phyloP scores from a whole-genome alignment of 2,888 invertebrate genomes.

The Litoditis marina region DNA sequence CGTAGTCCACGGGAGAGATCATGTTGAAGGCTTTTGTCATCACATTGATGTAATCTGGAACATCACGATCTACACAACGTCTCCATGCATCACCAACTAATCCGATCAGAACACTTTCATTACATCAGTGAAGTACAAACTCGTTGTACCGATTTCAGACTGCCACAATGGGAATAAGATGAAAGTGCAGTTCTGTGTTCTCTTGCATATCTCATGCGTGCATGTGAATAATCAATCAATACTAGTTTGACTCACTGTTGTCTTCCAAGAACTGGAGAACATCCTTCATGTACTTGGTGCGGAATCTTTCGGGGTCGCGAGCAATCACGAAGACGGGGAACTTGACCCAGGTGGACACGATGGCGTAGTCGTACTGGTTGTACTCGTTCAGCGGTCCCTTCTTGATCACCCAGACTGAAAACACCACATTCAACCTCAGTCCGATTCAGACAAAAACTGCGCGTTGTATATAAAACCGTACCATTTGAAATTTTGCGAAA shows the following conservation, averaged over 20 bases:
- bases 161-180: too few relatives aligned
- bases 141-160: too few relatives aligned
- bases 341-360: constrained; percentile 57
- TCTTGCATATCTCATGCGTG: too few relatives aligned
- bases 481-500: too few relatives aligned
- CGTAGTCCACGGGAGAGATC: constrained; percentile 63
- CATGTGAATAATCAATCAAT: too few relatives aligned
- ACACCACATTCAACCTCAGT: too few relatives aligned
- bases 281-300: constrained; percentile 58
- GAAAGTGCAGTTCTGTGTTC: too few relatives aligned
- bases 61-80: too few relatives aligned
- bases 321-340: constrained; percentile 62
- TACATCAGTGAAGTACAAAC: too few relatives aligned
- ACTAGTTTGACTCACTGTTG: constrained; percentile 53
- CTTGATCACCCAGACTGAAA: constrained; percentile 63
- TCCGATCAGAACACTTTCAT: too few relatives aligned
- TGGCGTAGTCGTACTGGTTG: constrained; percentile 63
- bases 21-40: constrained; percentile 63
- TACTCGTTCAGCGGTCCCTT: constrained; percentile 62
- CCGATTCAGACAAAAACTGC: too few relatives aligned
- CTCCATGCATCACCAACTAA: too few relatives aligned
- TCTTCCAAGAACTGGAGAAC: constrained; percentile 62
- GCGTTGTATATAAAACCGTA: not conserved
- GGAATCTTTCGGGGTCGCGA: constrained; percentile 60
- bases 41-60: constrained; percentile 62